phyloP scores from a whole-genome alignment of 64 coral and sea anemone species.

The Platygyra sinensis region DNA sequence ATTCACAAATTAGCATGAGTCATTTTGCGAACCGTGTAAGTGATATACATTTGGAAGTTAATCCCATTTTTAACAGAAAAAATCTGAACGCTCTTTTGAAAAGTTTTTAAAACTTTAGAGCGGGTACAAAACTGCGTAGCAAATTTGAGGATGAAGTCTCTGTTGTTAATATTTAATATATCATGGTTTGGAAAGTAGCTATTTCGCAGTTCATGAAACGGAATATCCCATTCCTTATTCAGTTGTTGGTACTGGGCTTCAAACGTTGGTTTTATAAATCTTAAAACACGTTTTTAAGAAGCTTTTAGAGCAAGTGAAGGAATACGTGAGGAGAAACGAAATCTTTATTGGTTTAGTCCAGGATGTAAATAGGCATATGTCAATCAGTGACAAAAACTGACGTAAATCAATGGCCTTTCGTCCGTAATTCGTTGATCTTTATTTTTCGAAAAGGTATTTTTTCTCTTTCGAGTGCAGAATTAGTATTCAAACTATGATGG shows the following conservation, averaged over 20 bases:
- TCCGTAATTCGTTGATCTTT: constrained; percentile 11
- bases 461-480: neutral
- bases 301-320: neutral
- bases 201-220: neutral
- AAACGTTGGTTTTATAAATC: neutral
- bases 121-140: neutral
- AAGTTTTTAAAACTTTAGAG: neutral
- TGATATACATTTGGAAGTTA: too few species aligned
- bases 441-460: neutral
- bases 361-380: constrained; percentile 25
- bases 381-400: constrained; percentile 6
- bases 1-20: neutral
- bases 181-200: neutral
- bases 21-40: too few species aligned
- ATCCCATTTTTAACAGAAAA: neutral
- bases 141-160: neutral
- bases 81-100: neutral
- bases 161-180: neutral
- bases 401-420: neutral
- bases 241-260: too few species aligned
- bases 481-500: constrained; percentile 9
- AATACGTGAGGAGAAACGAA: constrained; percentile 17
- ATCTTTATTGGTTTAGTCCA: constrained; percentile 24
- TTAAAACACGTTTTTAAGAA: neutral
- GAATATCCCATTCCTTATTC: neutral